phyloP scores from a whole-genome alignment of 2,888 invertebrate genomes.

The Tetrapedia diversipes region DNA sequence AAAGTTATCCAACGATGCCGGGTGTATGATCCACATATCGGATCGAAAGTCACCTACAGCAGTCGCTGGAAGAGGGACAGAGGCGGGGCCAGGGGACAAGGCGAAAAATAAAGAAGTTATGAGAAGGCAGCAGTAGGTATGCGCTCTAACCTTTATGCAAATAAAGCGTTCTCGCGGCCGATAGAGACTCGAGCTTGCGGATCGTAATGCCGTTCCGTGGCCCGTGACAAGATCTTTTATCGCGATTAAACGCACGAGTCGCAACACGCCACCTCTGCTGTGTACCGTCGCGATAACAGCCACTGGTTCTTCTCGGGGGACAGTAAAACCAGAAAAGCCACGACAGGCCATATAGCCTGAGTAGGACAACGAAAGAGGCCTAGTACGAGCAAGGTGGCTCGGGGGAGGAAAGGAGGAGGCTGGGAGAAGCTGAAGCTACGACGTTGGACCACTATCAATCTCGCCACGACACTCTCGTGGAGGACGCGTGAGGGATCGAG shows the following conservation, averaged over 20 bases:
- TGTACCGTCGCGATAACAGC: conserved; percentile 77
- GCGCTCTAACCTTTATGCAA: conserved; percentile 72
- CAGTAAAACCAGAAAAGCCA: conserved; percentile 63
- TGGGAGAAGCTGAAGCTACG: conserved; percentile 39
- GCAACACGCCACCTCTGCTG: conserved; percentile 78
- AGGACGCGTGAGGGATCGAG: conserved; percentile 47
- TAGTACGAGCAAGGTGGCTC: conserved; percentile 48
- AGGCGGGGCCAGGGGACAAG: background rate
- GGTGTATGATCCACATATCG: conserved; percentile 71
- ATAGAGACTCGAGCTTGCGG: conserved; percentile 65
- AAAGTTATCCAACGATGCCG: conserved; percentile 64
- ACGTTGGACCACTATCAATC: conserved; percentile 64
- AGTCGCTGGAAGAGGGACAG: conserved; percentile 12
- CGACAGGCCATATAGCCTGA: conserved; percentile 40
- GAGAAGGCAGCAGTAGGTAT: conserved; percentile 54
- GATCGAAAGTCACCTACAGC: conserved; percentile 41
- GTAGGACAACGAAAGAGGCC: conserved; percentile 41
- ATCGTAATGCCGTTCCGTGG: conserved; percentile 76
- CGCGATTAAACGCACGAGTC: conserved; percentile 78
- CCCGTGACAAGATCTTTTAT: conserved; percentile 81
- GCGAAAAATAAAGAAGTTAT: conserved; percentile 69
- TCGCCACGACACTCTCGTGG: conserved; percentile 56
- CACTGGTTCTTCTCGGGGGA: conserved; percentile 55
- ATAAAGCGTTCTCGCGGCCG: conserved; percentile 69
- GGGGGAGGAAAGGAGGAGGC: conserved; percentile 29